Percentiles rank a stretch among this genome's conserved stretches.
Evolutionary conservation across 92 coral and sea anemone species (phyloP).

Genomic region (Phenganax subtilis): DNA sequence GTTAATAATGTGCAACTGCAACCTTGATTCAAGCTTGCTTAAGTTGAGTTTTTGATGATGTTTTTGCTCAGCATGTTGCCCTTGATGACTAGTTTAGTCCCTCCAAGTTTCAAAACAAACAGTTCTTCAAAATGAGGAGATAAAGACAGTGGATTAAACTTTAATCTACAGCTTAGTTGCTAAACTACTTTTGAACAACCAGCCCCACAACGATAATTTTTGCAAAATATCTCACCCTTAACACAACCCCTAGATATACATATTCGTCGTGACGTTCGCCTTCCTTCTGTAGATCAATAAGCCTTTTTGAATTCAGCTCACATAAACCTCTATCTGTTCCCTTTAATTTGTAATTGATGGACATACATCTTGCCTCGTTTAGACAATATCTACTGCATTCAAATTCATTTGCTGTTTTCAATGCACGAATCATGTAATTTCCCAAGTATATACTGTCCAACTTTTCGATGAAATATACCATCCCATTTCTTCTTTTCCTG

Average conservation of each 20-base stretch:
- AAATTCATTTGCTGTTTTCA: not conserved
- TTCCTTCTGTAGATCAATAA: not conserved
- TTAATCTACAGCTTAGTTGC: no score
- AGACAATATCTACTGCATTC: constrained; percentile 10
- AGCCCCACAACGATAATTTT: not conserved
- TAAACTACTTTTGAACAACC: no score
- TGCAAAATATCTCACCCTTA: not conserved
- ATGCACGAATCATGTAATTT: not conserved
- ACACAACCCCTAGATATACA: not conserved
- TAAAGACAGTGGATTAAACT: no score
- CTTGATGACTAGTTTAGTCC: no score
- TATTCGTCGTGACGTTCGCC: not conserved
- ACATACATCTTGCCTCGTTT: not conserved
- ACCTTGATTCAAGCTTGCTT: no score
- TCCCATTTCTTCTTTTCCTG: no score
- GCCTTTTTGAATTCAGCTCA: constrained; percentile 4
- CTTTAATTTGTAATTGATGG: not conserved
- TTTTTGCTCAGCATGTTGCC: no score
- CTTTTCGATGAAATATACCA: not conserved
- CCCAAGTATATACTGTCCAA: not conserved
- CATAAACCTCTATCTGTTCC: constrained; percentile 11
- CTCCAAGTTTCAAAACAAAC: no score
- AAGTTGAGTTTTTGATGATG: no score
- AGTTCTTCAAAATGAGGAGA: no score
- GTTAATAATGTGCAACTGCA: no score